These are phyloP conservation scores for Pelagia noctiluca DNA, from an alignment of 30 jellyfish, hydroid and myxozoan genomes.

Conservation along the genomic window DNA sequence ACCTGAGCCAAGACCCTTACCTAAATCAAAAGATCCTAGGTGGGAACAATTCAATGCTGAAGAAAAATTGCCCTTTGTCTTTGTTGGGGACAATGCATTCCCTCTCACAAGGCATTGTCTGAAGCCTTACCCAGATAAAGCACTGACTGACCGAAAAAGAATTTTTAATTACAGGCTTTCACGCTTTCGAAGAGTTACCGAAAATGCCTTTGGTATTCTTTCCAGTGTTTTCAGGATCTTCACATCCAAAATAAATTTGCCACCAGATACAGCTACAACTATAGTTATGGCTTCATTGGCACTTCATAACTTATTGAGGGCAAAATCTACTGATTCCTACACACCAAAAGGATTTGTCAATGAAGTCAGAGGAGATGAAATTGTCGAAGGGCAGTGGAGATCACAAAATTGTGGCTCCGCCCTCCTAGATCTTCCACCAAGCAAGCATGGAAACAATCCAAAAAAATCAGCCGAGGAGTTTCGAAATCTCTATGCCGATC, in stretches of 20 bases:
- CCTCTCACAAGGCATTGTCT: constrained; percentile 6
- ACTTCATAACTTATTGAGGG: constrained; percentile 29
- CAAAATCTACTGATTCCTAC: constrained; percentile 23
- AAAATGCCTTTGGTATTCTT: constrained; percentile 30
- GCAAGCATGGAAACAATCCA: constrained; percentile 32
- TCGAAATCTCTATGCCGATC: constrained; percentile 38
- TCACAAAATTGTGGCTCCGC: no score
- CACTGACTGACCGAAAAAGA: background rate
- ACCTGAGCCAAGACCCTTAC: no score
- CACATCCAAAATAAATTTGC: background rate
- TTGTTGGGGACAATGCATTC: constrained; percentile 41
- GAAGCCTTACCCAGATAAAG: constrained; percentile 33
- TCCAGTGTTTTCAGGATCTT: constrained; percentile 9
- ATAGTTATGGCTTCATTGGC: constrained; percentile 12
- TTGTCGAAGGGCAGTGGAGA: background rate
- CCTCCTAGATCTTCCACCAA: no score
- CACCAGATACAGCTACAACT: constrained; percentile 20
- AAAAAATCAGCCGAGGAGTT: constrained; percentile 32
- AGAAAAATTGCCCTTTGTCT: constrained; percentile 35
- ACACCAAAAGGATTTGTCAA: constrained; percentile 14
- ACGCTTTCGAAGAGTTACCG: constrained; percentile 20
- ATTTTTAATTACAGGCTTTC: constrained; percentile 42
- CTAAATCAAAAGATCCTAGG: no score
- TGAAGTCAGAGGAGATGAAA: constrained; percentile 4
- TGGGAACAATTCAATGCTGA: constrained; percentile 11